Percentiles rank a stretch among this genome's conserved stretches.
Evolutionary conservation across 1,140 invertebrate genomes (phyloP).

Genomic region (Drosophila busckii): DNA sequence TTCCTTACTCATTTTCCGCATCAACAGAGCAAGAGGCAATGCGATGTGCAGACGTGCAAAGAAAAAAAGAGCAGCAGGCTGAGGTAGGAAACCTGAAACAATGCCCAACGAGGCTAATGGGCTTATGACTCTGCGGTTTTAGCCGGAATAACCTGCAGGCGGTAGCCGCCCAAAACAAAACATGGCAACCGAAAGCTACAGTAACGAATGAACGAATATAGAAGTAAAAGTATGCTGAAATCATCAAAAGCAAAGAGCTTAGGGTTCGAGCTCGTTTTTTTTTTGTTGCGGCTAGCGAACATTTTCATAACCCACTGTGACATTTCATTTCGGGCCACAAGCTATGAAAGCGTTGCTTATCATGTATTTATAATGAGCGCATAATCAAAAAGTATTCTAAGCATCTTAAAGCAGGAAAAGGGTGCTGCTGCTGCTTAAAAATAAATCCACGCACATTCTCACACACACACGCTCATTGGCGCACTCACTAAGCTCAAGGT

Average conservation of each 20-base stretch:
- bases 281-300: conserved; percentile 3
- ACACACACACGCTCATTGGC: too few relatives aligned
- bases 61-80: background rate
- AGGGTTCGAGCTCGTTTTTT: conserved; percentile 31
- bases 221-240: conserved; percentile 32
- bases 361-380: conserved; percentile 61
- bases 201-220: background rate
- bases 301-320: conserved; percentile 15
- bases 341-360: conserved; percentile 28
- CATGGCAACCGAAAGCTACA: conserved; percentile 23
- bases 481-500: too few relatives aligned
- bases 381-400: conserved; percentile 24
- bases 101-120: conserved; percentile 49
- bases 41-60: conserved; percentile 25
- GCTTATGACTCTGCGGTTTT: conserved; percentile 74
- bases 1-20: conserved; percentile 71
- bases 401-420: conserved; percentile 18
- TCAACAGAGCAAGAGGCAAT: conserved; percentile 64
- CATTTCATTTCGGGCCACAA: conserved; percentile 26
- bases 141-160: conserved; percentile 23
- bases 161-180: conserved; percentile 3
- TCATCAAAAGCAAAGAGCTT: conserved; percentile 48
- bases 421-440: too few relatives aligned
- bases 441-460: too few relatives aligned
- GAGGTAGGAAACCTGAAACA: conserved; percentile 25